Evolutionary conservation across 2,113 vertebrate genomes (phyloP).

Genomic region (Trinectes maculatus): DNA sequence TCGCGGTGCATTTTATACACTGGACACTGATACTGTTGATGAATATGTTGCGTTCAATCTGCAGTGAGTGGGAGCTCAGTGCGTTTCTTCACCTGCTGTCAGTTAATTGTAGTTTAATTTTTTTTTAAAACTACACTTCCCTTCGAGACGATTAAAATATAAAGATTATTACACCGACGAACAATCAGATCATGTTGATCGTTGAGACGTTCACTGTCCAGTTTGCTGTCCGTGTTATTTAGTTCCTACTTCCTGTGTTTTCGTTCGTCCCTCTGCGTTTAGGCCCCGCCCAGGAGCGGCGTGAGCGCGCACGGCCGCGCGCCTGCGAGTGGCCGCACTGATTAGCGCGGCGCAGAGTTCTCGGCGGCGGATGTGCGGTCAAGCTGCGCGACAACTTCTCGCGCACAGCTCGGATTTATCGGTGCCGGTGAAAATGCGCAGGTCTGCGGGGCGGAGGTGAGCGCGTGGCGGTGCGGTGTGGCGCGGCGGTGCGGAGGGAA

Average conservation of each 20-base stretch:
- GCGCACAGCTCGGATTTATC: constrained; percentile 23
- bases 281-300: constrained; percentile 50
- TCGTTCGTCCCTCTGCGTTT: not conserved
- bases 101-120: no score
- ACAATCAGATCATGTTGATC: no score
- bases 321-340: constrained; percentile 73
- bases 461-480: constrained; percentile 21
- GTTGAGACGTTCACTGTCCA: no score
- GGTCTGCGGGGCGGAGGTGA: constrained; percentile 21
- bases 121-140: no score
- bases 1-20: no score
- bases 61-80: no score
- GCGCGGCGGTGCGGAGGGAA: no score
- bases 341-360: constrained; percentile 76
- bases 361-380: constrained; percentile 57
- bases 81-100: no score
- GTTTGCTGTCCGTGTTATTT: not conserved
- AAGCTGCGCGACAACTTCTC: constrained; percentile 39
- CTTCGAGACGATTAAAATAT: no score
- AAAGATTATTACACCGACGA: no score
- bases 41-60: no score
- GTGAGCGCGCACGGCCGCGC: constrained; percentile 65
- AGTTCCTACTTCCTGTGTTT: constrained; percentile 32
- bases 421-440: not conserved
- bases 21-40: no score